phyloP scores from a whole-genome alignment of 1,140 invertebrate genomes.

The Brevipalpus yothersi region DNA sequence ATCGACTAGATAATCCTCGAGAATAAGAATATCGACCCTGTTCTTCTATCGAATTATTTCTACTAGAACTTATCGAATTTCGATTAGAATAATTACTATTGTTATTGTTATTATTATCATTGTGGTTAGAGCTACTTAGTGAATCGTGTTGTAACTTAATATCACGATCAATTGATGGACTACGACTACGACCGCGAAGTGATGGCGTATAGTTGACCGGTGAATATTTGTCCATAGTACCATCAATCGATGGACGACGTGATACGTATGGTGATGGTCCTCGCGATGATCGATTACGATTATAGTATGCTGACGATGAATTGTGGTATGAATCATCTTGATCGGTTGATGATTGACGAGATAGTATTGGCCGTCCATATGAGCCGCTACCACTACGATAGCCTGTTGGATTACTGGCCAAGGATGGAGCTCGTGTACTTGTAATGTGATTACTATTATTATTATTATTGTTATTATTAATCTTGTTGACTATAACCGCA shows the following conservation, averaged over 20 bases:
- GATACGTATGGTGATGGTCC: not conserved
- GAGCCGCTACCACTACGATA: too few species aligned
- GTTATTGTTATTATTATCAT: too few species aligned
- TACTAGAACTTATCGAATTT: not conserved
- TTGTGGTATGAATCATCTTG: not conserved
- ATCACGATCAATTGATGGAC: not conserved
- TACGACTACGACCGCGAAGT: not conserved
- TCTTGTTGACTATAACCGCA: not conserved
- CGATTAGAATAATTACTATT: not conserved
- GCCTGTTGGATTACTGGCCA: too few species aligned
- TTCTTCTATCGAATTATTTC: not conserved
- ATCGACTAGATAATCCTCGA: too few species aligned
- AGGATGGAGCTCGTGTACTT: not conserved
- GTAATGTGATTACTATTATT: not conserved
- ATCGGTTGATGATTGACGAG: not conserved
- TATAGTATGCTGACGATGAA: not conserved
- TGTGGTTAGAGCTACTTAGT: too few species aligned
- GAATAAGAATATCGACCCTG: not conserved
- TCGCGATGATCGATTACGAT: not conserved
- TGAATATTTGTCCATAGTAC: not conserved
- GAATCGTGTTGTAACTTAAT: not conserved
- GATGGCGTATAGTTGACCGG: not conserved
- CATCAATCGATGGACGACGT: not conserved
- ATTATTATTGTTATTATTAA: not conserved
- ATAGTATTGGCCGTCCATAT: too few species aligned